Base-by-base conservation (phyloP, 2,888 invertebrate genomes). In the Anarsia innoxiella region DNA sequence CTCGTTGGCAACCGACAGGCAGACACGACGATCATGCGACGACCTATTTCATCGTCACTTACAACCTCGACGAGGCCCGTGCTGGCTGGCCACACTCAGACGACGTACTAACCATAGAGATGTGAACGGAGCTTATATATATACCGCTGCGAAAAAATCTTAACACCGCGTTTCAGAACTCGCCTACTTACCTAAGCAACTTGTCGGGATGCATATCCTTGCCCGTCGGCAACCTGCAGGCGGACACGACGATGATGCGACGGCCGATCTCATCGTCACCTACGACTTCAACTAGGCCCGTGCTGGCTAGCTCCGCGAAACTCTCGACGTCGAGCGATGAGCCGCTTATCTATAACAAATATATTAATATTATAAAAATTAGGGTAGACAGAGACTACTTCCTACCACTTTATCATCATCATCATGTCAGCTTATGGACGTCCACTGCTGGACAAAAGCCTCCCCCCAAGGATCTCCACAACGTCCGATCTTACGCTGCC, bases 1-100 rank as follows among this genome's bases (percentile, higher is more conserved):
- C 91, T 93, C 31, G 91, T 89, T 1, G 96, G 96, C 43, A 89
- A 71, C 13, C 85, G 72, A 75, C 97, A 98, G 4, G 99, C 98
- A 44, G 97, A 98, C 38, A 99, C 93, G 28, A 97, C 95, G 59
- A 99, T 96, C 55, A 99, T 93, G 69, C 98, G 95, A 46, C 98
- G 89, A 12, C 98, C 98, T 55, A 93, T 82, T 38, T 86, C 87
- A 51, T 89, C 89, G 42, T 90, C 90, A 0, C 90, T 90, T 1
- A 88, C 84, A 16, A 91, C 90, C 56, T 89, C 89, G 29, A 86
- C 86, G n/a, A 84, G 67, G 0, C 82, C 77, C 0, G 67, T 68
- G 1, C 63, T 54, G 34, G 60, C 62, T 11, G 85, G 51, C 23
- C 78, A 74, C 4, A 66, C 50, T n/a, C n/a, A n/a, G n/a, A n/a